Evolutionary conservation across 2,888 invertebrate species (phyloP).

Genomic region (Tipula unca): DNA sequence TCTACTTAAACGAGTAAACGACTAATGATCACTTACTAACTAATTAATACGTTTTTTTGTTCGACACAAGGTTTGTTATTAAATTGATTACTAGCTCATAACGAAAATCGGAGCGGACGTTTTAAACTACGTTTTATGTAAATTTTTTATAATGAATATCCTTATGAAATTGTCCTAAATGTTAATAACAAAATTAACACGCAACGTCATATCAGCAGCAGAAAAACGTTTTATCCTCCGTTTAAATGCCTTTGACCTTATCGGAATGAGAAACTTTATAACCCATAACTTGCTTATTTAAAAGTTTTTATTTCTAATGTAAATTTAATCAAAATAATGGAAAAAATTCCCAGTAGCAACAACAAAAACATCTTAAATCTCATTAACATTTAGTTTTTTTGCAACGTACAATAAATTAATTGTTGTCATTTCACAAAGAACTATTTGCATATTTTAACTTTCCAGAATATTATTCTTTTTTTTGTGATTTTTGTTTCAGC

Average conservation of each 20-base stretch:
- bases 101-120: too few relatives aligned
- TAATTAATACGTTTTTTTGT: too few relatives aligned
- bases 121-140: too few relatives aligned
- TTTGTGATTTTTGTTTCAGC: not conserved
- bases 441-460: not conserved
- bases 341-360: not conserved
- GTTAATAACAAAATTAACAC: too few relatives aligned
- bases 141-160: too few relatives aligned
- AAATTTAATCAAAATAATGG: not conserved
- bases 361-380: not conserved
- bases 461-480: not conserved
- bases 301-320: not conserved
- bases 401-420: not conserved
- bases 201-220: too few relatives aligned
- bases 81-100: too few relatives aligned
- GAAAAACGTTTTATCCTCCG: too few relatives aligned
- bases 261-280: not conserved
- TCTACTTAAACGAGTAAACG: too few relatives aligned
- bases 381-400: not conserved
- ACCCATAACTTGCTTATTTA: not conserved
- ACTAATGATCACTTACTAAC: too few relatives aligned
- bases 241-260: not conserved
- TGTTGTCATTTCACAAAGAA: not conserved
- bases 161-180: too few relatives aligned
- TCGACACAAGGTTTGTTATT: too few relatives aligned